Evolutionary conservation across 2,888 invertebrate species (phyloP).

Genomic region (Tetropium fuscum): DNA sequence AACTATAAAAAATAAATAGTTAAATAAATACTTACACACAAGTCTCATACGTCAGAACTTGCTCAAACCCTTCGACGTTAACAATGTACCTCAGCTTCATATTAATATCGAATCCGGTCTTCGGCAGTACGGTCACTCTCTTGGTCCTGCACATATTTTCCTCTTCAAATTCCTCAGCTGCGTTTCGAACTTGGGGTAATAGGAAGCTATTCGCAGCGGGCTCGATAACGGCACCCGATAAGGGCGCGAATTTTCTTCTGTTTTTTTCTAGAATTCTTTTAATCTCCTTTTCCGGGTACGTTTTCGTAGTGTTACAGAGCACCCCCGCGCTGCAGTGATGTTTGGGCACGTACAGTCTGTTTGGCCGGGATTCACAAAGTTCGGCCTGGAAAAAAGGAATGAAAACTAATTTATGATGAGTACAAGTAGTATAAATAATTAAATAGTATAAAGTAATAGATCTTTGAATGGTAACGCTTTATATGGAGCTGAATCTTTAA

Average conservation of each 20-base stretch:
- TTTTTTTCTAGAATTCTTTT: conserved; percentile 22
- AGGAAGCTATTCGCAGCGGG: conserved; percentile 18
- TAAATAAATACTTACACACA: conserved; percentile 32
- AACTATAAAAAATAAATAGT: too few species aligned
- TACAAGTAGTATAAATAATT: neutral
- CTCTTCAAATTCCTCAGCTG: conserved; percentile 18
- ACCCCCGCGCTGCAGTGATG: conserved; percentile 15
- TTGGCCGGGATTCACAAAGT: conserved; percentile 23
- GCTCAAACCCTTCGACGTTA: conserved; percentile 33
- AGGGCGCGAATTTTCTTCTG: conserved; percentile 22
- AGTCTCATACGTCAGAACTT: conserved; percentile 33
- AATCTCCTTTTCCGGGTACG: conserved; percentile 29
- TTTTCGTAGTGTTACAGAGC: conserved; percentile 27
- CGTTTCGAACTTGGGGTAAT: conserved; percentile 1
- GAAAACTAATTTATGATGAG: neutral
- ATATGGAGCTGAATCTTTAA: too few species aligned
- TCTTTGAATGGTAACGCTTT: too few species aligned
- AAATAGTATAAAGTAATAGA: too few species aligned
- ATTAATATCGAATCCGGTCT: conserved; percentile 27
- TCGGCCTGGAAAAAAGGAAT: conserved; percentile 19
- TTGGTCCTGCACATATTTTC: conserved; percentile 34
- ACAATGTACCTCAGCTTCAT: conserved; percentile 32
- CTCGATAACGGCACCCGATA: conserved; percentile 30
- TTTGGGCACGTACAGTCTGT: conserved; percentile 30
- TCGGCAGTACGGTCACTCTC: conserved; percentile 25